Conservation (phyloP, 2,888 invertebrate species). For the Spialia ferax region DNA sequence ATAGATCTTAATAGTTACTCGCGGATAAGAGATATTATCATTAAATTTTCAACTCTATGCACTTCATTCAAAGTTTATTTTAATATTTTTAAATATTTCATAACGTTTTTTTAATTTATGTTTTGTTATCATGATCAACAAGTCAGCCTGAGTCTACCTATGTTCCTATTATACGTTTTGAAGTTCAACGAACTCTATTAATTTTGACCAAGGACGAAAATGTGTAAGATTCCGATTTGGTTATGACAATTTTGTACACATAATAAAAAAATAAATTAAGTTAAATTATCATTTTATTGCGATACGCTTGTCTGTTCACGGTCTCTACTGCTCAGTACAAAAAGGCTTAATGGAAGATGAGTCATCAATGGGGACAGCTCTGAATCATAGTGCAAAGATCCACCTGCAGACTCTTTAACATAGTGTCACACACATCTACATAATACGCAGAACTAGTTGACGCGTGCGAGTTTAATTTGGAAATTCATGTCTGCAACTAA, state of each 20-base stretch:
- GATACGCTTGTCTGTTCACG: conserved; percentile 2
- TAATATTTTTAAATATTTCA: not conserved
- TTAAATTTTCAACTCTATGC: conserved; percentile 1
- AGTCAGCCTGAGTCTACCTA: too few species aligned
- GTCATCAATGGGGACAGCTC: conserved; percentile 45
- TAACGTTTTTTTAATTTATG: not conserved
- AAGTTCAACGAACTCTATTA: conserved; percentile 27
- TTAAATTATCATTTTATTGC: not conserved
- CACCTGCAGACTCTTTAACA: conserved; percentile 43
- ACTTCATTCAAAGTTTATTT: not conserved
- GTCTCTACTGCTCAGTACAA: conserved; percentile 10
- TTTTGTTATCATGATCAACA: too few species aligned
- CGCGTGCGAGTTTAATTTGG: not conserved
- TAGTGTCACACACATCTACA: conserved; percentile 16
- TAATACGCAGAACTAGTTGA: conserved; percentile 3
- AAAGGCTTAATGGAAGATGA: conserved; percentile 41
- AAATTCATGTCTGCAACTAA: not conserved
- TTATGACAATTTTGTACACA: not conserved
- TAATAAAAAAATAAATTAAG: not conserved
- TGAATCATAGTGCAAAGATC: conserved; percentile 52
- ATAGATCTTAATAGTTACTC: conserved; percentile 24
- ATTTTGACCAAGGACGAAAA: conserved; percentile 10
- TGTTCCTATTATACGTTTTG: not conserved
- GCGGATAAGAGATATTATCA: conserved; percentile 1
- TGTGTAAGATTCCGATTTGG: not conserved